phyloP scores from a whole-genome alignment of 2,888 invertebrate genomes.

The Philaethria dido region DNA sequence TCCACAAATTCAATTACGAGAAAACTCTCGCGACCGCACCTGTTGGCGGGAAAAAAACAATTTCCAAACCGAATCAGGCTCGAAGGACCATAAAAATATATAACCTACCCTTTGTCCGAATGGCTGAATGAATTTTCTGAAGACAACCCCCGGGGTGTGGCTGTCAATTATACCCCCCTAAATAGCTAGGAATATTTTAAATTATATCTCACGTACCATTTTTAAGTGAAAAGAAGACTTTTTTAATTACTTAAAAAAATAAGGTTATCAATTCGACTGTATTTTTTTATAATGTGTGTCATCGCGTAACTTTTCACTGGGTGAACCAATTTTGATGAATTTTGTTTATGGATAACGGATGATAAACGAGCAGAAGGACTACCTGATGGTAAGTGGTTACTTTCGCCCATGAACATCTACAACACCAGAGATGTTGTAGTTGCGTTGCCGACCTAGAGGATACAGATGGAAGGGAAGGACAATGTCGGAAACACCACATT shows the following conservation, averaged over 20 bases:
- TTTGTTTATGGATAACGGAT: no score
- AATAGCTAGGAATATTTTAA: conserved; percentile 55
- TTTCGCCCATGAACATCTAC: no score
- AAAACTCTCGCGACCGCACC: conserved; percentile 47
- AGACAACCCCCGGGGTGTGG: conserved; percentile 49
- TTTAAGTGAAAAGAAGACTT: conserved; percentile 52
- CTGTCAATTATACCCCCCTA: conserved; percentile 49
- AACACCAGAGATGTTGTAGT: no score
- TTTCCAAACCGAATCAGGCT: conserved; percentile 56
- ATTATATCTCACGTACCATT: conserved; percentile 50
- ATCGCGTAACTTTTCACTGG: no score
- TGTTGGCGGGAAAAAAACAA: conserved; percentile 57
- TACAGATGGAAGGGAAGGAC: no score
- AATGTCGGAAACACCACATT: no score
- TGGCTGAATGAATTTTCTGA: conserved; percentile 49
- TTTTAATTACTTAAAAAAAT: conserved; percentile 36
- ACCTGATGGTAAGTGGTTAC: no score
- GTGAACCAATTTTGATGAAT: no score
- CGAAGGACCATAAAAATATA: conserved; percentile 59
- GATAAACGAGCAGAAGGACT: no score
- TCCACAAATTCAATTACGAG: conserved; percentile 48
- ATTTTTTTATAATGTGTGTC: no score
- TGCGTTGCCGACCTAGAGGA: no score
- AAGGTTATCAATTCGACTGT: no score
- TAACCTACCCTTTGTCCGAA: conserved; percentile 56